Conservation (phyloP, 2,113 vertebrate genomes). For the Hypanus sabinus region DNA sequence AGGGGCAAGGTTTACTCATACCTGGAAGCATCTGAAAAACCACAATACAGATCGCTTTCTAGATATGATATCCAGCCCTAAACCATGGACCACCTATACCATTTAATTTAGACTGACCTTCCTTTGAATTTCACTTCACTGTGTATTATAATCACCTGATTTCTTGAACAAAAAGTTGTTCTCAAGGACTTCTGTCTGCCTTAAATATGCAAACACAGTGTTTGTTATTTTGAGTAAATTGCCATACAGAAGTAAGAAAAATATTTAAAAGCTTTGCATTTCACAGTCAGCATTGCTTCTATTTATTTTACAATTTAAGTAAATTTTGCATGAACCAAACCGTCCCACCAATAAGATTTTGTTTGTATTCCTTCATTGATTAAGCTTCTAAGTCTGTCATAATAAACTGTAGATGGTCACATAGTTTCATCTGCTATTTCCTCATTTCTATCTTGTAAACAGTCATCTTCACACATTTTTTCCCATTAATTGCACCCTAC, state of each 20-base stretch:
- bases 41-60: too few relatives aligned
- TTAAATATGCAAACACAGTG: background rate
- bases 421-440: background rate
- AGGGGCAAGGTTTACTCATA: too few relatives aligned
- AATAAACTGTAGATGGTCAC: background rate
- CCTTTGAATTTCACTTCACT: background rate
- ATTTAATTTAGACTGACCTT: too few relatives aligned
- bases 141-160: background rate
- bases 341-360: background rate
- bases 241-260: background rate
- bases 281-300: background rate
- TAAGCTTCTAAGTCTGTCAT: background rate
- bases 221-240: background rate
- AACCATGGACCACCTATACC: background rate
- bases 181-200: background rate
- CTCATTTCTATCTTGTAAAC: background rate
- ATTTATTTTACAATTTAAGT: background rate
- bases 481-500: background rate
- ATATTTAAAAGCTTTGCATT: background rate
- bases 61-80: too few relatives aligned
- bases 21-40: too few relatives aligned
- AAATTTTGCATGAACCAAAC: background rate
- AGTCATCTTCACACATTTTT: background rate
- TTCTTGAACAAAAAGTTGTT: background rate
- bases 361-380: constrained; percentile 5